A percentile compares a stretch with the other conserved stretches of the same genome.
Evolutionary conservation across 2,888 invertebrate species (phyloP).

Genomic region (Drosophila lacicola): DNA sequence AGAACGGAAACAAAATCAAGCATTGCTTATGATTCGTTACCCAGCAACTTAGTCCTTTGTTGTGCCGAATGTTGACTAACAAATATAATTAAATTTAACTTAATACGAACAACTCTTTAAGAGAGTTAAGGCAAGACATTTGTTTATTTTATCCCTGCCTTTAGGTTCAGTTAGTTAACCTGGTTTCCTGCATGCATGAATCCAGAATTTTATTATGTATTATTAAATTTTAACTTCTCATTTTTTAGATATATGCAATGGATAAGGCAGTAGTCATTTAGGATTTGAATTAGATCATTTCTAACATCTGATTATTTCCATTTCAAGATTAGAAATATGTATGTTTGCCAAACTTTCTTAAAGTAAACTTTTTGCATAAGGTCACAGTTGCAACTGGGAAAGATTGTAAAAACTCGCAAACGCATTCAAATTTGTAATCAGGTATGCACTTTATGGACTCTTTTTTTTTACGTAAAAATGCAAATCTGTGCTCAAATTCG

Average conservation of each 20-base stretch:
- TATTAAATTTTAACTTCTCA: too few relatives aligned
- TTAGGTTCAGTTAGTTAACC: too few relatives aligned
- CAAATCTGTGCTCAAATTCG: background rate
- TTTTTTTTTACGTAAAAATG: background rate
- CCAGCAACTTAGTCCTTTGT: constrained; percentile 21
- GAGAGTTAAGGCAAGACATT: too few relatives aligned
- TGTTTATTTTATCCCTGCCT: too few relatives aligned
- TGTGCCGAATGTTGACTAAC: background rate
- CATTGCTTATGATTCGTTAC: constrained; percentile 15
- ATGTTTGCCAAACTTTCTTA: background rate
- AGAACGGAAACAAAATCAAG: constrained; percentile 6
- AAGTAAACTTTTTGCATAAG: background rate
- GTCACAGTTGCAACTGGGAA: background rate
- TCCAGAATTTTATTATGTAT: too few relatives aligned
- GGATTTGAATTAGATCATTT: too few relatives aligned
- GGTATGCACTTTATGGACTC: background rate
- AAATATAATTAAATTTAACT: constrained; percentile 5
- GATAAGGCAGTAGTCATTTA: too few relatives aligned
- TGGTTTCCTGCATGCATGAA: too few relatives aligned
- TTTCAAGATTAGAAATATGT: too few relatives aligned
- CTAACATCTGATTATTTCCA: too few relatives aligned
- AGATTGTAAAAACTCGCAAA: background rate
- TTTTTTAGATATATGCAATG: too few relatives aligned
- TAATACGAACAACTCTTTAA: background rate
- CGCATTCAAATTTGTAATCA: background rate